Percentiles rank a stretch among this genome's conserved stretches.
These are phyloP conservation scores for Megalurothrips usitatus DNA, from an alignment of 2,888 invertebrate species.

Conservation along the genomic window DNA sequence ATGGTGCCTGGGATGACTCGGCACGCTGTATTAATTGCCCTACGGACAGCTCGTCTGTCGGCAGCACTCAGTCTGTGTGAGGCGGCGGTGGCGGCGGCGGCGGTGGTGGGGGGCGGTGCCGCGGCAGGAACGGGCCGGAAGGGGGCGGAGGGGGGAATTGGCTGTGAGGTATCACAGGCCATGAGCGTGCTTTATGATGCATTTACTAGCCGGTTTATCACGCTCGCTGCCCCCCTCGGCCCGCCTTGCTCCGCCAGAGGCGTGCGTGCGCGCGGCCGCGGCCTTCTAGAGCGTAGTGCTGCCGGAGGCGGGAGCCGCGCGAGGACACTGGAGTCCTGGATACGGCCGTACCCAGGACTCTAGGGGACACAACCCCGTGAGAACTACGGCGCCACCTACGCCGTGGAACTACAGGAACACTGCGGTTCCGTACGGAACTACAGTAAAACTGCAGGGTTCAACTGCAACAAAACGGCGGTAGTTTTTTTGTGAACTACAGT, in stretches of 20 bases:
- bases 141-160: neutral
- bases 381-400: no score
- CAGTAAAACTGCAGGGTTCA: no score
- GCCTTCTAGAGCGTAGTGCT: neutral
- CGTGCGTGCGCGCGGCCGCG: neutral
- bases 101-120: neutral
- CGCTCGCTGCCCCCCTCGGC: neutral
- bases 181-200: conserved; percentile 24
- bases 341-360: no score
- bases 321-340: no score
- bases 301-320: no score
- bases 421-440: no score
- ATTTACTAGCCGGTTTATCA: conserved; percentile 23
- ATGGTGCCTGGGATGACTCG: conserved; percentile 24
- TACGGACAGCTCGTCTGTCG: conserved; percentile 23
- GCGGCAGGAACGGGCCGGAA: neutral
- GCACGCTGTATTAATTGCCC: conserved; percentile 20
- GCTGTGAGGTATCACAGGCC: conserved; percentile 24
- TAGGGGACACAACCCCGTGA: no score
- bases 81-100: neutral
- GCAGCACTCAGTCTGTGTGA: neutral
- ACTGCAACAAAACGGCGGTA: no score
- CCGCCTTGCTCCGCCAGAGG: neutral
- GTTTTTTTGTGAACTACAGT: no score
- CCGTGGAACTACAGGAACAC: no score